Base-by-base conservation (phyloP, 2,113 vertebrate genomes). In the Drymodes brunneopygia region DNA sequence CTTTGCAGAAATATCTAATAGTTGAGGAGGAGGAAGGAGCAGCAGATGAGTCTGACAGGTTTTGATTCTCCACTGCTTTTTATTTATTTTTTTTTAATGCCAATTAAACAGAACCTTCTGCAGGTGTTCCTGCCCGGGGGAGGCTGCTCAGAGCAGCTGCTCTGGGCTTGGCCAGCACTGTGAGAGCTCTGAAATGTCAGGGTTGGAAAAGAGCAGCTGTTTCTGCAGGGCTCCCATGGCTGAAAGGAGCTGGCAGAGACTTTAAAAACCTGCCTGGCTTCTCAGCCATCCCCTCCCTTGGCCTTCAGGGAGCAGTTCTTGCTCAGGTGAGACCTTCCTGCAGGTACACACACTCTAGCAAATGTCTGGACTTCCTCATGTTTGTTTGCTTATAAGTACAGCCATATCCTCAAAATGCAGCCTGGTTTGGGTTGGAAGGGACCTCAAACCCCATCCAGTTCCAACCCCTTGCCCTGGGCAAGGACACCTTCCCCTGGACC, bases 351-450 rank as follows among this genome's bases (percentile, higher is more conserved):
- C 24, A 3, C 8, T 33, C 12, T 5, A 15, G 25, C 8, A 33
- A 50, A 20, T 31, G 5, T 31, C n/a, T 56, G 72, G 44, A 28
- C 6, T 56, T 79, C 21, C 44, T 45, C 3, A 1, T 1, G 0
- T 38, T 8, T 73, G 11, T 57, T 56, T 64, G 18, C 8, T 40
- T 70, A 5, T 10, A 36, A 40, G 7, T 6, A 44, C 18, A 86
- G 8, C 7, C 14, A 40, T 1, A 16, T 2, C 25, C 23, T 31
- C 18, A 19, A 42, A 62, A 8, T 1, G 1, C 42, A 56, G 18
- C 8, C 9, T 36, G n/a, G n/a, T n/a, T n/a, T n/a, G n/a, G n/a
- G n/a, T n/a, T n/a, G 42, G 35, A 33, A 77, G 54, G 54, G n/a
- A 33, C 31, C 35, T 62, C 31, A 56, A 36, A 62, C 29, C 27